Base-by-base conservation (phyloP, 2,797 vertebrate species). In the Muscicapa striata region DNA sequence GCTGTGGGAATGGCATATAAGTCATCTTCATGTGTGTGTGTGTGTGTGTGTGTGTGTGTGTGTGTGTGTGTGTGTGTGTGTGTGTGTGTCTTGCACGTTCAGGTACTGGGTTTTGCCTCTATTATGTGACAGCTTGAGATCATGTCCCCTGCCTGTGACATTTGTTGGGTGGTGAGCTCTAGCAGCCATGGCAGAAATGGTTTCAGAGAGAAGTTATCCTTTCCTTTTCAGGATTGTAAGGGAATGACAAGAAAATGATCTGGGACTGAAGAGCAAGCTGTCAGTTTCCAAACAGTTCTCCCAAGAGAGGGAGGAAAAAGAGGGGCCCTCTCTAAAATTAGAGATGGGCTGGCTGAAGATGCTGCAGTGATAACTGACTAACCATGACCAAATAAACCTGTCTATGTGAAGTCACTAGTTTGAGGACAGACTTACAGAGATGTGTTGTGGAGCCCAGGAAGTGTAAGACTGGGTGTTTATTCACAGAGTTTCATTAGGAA, bases 41-140 rank as follows among this genome's bases (percentile, higher is more conserved):
- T 59, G 7, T 38, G 29, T 45, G 7, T n/a, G 10, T 38, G 10
- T 17, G 26, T 22, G 14, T 15, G 5, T 40, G 12, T 17, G 26
- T 22, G 12, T 15, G 5, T 40, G 21, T 45, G 7, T 29, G n/a
- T 52, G 17, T 16, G 17, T 21, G 20, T 15, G 11, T 22, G 32
- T 27, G 15, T 22, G 2, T 43, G 29, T n/a, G 3, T 72, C 16
- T 57, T 2, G 0, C 43, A 30, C 0, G 0, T 70, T 67, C 72
- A 80, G 46, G 34, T 67, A 38, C 32, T n/a, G 38, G 23, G 14
- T 15, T 94, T 84, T 87, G 27, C 69, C 67, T 89, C 54, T 23
- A 0, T 38, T 78, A 29, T 40, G 21, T 64, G 49, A 51, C 41
- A 41, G 5, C 72, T 34, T 45, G 63, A 73, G 72, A 26, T 61